Evolutionary conservation across 2,797 vertebrate species (phyloP).

Genomic region (Pantherophis alleghaniensis): DNA sequence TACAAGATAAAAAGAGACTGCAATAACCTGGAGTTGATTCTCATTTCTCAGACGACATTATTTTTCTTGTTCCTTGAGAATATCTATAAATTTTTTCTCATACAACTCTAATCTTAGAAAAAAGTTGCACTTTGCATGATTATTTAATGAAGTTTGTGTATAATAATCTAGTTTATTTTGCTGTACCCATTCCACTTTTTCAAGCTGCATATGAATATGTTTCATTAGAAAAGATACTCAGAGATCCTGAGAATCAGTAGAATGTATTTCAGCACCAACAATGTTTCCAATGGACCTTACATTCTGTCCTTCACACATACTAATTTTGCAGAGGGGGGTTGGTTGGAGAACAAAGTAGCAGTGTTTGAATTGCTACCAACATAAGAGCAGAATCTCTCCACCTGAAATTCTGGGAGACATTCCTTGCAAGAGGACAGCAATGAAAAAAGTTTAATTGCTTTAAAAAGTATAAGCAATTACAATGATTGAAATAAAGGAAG

Average conservation of each 20-base stretch:
- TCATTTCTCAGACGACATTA: background rate
- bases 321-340: background rate
- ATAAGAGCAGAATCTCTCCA: background rate
- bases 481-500: background rate
- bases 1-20: background rate
- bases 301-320: background rate
- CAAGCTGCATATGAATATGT: background rate
- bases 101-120: background rate
- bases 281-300: background rate
- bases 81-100: background rate
- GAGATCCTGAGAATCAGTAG: background rate
- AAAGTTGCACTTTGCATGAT: background rate
- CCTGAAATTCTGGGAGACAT: background rate
- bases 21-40: background rate
- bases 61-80: background rate
- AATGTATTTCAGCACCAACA: background rate
- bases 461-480: background rate
- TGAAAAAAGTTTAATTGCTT: background rate
- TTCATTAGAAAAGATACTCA: background rate
- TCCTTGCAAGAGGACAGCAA: background rate
- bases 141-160: background rate
- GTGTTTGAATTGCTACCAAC: background rate
- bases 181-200: background rate
- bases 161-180: background rate
- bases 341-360: background rate